Conservation (phyloP, 2,113 vertebrate species). For the Scalopus aquaticus region DNA sequence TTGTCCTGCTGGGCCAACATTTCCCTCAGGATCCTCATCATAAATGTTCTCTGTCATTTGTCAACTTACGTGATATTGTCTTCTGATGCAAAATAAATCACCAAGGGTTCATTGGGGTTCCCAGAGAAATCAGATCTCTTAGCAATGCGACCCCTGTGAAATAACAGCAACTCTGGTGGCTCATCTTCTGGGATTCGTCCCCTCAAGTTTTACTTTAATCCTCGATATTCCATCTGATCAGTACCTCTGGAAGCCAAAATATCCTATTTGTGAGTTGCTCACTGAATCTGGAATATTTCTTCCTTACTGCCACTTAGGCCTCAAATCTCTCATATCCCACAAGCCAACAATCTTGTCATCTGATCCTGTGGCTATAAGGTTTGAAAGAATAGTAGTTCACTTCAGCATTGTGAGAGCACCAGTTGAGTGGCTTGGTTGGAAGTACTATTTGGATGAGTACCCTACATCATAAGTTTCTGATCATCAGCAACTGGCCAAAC, state of each 20-base stretch:
- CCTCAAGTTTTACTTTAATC: conserved; percentile 99
- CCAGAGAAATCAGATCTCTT: conserved; percentile 98
- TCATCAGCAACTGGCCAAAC: conserved; percentile 97
- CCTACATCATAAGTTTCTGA: conserved; percentile 99
- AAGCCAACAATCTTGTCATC: too few relatives aligned
- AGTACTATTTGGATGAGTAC: conserved; percentile 96
- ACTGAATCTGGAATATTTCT: conserved; percentile 90
- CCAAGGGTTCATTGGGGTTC: conserved; percentile 99
- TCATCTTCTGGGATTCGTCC: conserved; percentile 97
- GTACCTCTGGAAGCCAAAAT: conserved; percentile 98
- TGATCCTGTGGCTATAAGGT: too few relatives aligned
- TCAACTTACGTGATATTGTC: conserved; percentile 99
- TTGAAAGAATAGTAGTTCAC: too few relatives aligned
- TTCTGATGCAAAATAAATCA: conserved; percentile 99
- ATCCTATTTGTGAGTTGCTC: conserved; percentile 99
- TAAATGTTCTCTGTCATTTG: conserved; percentile 88
- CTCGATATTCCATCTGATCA: conserved; percentile 97
- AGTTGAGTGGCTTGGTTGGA: conserved; percentile 81
- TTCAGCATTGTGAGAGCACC: too few relatives aligned
- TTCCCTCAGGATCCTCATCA: conserved; percentile 96
- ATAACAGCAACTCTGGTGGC: conserved; percentile 97
- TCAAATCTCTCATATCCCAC: too few relatives aligned
- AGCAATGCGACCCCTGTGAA: conserved; percentile 97
- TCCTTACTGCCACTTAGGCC: too few relatives aligned
- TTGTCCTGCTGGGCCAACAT: conserved; percentile 90